Base-by-base conservation (phyloP, 2,888 invertebrate species). In the Diplolepis rosae region DNA sequence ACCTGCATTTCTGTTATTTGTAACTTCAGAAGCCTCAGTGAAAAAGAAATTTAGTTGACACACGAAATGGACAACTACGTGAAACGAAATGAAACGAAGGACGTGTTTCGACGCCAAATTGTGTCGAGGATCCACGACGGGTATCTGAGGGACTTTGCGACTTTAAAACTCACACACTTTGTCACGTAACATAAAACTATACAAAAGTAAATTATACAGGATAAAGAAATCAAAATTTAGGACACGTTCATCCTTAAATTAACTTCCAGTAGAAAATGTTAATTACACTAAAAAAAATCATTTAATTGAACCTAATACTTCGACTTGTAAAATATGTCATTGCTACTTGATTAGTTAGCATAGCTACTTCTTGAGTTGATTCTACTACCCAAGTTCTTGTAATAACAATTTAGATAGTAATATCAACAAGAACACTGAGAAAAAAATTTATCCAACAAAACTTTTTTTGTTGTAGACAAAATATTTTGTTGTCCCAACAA, bases 111-210 rank as follows among this genome's bases (percentile, higher is more conserved):
- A 72, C 78, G 78, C 75, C 79, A 77, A 84, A 85, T 85, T 81
- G 83, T 84, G 85, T 85, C 83, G 84, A 86, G 84, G 83, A 85
- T 86, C 79, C 82, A 76, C 80, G 83, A 83, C 80, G 77, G 73
- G 75, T 81, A 81, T 80, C 79, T 75, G 72, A 52, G 70, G 70
- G 72, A 69, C 7, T 39, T 2, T 39, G 39, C n/a, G n/a, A 6
- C 2, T 15, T 13, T n/a, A 39, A n/a, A n/a, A 4, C 39, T 39
- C 15, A 15, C 39, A n/a, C n/a, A n/a, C n/a, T n/a, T n/a, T n/a
- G n/a, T n/a, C n/a, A n/a, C n/a, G 13, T n/a, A n/a, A 4, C 39
- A n/a, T 39, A 5, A n/a, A 13, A n/a, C 15, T n/a, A 39, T 39
- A 18, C 18, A 18, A 45, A 45, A 45, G 45, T 18, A 45, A 45